Conservation (phyloP, 2,888 invertebrate species). For the Lysandra coridon region DNA sequence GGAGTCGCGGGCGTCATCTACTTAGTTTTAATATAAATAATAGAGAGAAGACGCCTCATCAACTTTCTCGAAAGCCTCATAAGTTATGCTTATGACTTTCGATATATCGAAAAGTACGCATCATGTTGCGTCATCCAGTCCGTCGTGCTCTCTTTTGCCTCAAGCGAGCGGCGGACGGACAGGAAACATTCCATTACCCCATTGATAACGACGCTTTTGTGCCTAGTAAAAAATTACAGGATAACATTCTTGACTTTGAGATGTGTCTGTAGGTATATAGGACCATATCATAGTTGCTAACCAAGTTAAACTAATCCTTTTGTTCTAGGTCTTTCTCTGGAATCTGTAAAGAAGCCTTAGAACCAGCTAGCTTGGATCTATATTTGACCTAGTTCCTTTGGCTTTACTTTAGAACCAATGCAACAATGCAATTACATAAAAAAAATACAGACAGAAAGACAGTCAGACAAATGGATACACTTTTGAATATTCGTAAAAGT, state of each 20-base stretch:
- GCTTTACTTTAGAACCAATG: too few relatives aligned
- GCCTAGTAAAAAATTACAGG: background rate
- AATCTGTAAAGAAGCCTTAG: too few relatives aligned
- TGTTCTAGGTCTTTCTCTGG: background rate
- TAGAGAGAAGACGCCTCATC: background rate
- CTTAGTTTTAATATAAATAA: background rate
- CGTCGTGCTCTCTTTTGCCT: background rate
- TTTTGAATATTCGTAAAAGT: too few relatives aligned
- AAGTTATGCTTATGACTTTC: background rate
- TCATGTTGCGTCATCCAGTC: background rate
- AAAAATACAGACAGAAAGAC: too few relatives aligned
- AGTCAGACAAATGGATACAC: too few relatives aligned
- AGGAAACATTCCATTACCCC: conserved; percentile 15
- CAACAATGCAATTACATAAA: too few relatives aligned
- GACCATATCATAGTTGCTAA: background rate
- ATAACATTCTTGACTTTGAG: background rate
- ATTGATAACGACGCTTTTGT: background rate
- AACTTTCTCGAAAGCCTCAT: background rate
- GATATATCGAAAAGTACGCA: background rate
- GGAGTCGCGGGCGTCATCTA: too few relatives aligned
- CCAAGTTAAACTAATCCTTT: background rate
- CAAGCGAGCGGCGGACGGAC: background rate
- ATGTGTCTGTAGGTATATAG: background rate
- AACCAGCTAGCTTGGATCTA: too few relatives aligned
- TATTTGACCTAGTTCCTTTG: too few relatives aligned